Percentiles rank a stretch among this genome's conserved stretches.
Evolutionary conservation across 2,797 vertebrate species (phyloP).

Genomic region (Miichthys miiuy): DNA sequence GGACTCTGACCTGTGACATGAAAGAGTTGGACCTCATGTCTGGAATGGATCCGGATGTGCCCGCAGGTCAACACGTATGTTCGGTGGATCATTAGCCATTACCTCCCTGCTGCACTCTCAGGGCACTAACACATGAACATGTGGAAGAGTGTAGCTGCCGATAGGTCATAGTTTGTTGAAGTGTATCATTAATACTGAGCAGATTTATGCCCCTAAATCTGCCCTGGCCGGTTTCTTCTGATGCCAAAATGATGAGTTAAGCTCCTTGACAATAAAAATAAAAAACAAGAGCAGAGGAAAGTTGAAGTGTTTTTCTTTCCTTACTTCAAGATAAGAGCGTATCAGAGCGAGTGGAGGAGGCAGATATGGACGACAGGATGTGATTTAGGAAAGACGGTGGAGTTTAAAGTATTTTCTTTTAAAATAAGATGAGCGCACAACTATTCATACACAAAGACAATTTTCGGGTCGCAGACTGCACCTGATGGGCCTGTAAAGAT

Average conservation of each 20-base stretch:
- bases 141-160: not conserved
- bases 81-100: constrained; percentile 34
- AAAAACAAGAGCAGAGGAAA: not conserved
- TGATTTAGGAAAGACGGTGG: constrained; percentile 31
- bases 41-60: constrained; percentile 43
- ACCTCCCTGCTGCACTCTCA: constrained; percentile 17
- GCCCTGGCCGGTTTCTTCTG: not conserved
- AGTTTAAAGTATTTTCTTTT: constrained; percentile 21
- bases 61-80: constrained; percentile 35
- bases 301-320: constrained; percentile 36
- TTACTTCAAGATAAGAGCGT: constrained; percentile 38
- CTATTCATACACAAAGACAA: not conserved
- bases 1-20: constrained; percentile 59
- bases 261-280: constrained; percentile 17
- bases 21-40: constrained; percentile 34
- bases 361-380: constrained; percentile 21
- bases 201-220: not conserved
- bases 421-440: constrained; percentile 3
- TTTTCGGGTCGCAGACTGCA: constrained; percentile 18
- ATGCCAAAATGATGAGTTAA: constrained; percentile 11
- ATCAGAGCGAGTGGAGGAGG: constrained; percentile 20
- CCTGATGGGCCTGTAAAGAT: constrained; percentile 4
- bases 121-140: constrained; percentile 7
- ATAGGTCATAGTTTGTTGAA: not conserved
- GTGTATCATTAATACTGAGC: not conserved